Base-by-base conservation (phyloP, 1,140 invertebrate genomes). In the Orius insidiosus region DNA sequence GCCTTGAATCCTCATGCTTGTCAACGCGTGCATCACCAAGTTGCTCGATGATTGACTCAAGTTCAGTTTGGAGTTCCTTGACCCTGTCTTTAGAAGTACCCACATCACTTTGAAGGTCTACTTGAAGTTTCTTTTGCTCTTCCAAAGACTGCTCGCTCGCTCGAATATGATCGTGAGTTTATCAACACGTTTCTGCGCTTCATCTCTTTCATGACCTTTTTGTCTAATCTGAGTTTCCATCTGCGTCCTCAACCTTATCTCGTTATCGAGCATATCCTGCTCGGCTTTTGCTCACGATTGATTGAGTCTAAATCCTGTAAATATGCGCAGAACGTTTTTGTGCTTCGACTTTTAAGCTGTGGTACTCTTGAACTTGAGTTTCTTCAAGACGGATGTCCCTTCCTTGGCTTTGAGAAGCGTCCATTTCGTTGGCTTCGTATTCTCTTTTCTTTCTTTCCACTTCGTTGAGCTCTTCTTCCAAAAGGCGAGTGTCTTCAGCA, bases 1-100 rank as follows among this genome's bases (percentile, higher is more conserved):
- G 74, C 13, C 95, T 68, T 2, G 90, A 80, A 61, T 95, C 90
- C 66, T 99, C 95, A 60, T 96, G 90, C 60, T 96, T 95, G 60
- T 99, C 95, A 31, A 95, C 89, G 57, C 93, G 82, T 5, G 95
- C 95, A 69, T 98, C 94, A 1, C 93, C 90, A 1, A 99, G 67
- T 64, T 98, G 86, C 56, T 87, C 78, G 1, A 81, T 79, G 41
- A 98, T 86, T 50, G 76, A 79, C 55, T 92, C 86, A 42, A 98
- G 64, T 58, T 90, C 80, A 31, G 74, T 67, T 59, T 96, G 89
- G 36, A 96, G 72, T 58, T 85, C 78, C n/a, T 79, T 74, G 7
- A 94, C 82, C 48, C 82, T 75, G 44, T 86, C 79, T 62, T 95
- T 93, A 0, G 90, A 90, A 31, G 76, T 77, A 4, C 87, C 84